Conservation (phyloP, 1,140 invertebrate species). For the Reticulitermes speratus region DNA sequence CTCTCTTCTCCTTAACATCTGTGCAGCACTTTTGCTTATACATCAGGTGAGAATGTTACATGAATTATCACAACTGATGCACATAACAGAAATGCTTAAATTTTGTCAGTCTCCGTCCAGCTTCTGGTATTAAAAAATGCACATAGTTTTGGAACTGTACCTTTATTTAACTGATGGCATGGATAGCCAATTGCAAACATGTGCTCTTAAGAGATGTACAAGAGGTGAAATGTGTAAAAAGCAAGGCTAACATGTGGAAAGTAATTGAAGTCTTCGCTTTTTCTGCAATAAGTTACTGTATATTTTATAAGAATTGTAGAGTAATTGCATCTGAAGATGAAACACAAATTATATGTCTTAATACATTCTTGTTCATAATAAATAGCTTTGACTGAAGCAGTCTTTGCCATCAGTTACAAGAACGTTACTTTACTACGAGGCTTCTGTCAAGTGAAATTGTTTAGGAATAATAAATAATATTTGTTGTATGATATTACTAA, state of each 20-base stretch:
- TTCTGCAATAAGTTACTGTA: not conserved
- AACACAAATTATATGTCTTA: not conserved
- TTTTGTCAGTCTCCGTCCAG: conserved; percentile 6
- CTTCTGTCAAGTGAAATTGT: not conserved
- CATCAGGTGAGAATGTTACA: not conserved
- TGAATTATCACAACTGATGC: not conserved
- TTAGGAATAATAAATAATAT: conserved; percentile 8
- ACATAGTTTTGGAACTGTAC: not conserved
- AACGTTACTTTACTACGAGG: not conserved
- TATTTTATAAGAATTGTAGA: not conserved
- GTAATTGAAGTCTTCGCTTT: not conserved
- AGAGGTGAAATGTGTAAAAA: not conserved
- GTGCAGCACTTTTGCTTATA: too few species aligned
- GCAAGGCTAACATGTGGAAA: not conserved
- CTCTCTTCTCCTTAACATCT: too few species aligned
- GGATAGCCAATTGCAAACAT: not conserved
- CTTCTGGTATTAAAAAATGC: not conserved
- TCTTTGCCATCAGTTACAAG: not conserved
- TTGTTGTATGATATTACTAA: not conserved
- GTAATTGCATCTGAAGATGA: not conserved
- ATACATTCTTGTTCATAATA: not conserved
- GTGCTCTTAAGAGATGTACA: not conserved
- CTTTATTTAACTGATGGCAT: not conserved
- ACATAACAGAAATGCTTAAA: not conserved
- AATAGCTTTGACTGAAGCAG: not conserved